Evolutionary conservation across 2,113 vertebrate genomes (phyloP).

Genomic region (Heteronetta atricapilla): DNA sequence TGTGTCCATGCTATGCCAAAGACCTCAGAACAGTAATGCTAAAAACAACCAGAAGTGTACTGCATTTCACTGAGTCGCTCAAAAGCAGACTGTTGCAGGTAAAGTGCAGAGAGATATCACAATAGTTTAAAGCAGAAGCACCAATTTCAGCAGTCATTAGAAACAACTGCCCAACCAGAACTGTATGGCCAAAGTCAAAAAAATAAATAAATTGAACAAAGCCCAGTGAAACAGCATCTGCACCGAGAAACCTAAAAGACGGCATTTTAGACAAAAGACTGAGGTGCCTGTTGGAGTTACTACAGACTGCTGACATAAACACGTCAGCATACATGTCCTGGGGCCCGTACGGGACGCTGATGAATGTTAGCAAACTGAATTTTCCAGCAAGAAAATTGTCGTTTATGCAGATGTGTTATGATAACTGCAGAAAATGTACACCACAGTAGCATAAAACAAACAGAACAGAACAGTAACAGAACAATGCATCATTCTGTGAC

Average conservation of each 20-base stretch:
- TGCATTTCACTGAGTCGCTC: not conserved
- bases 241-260: not conserved
- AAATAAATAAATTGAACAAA: not conserved
- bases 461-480: not conserved
- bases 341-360: not conserved
- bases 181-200: not conserved
- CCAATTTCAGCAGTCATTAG: not conserved
- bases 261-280: not conserved
- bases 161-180: not conserved
- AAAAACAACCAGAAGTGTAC: not conserved
- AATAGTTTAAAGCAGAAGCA: not conserved
- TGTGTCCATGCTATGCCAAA: not conserved
- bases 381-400: not conserved
- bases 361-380: not conserved
- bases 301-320: not conserved
- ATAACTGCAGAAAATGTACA: not conserved
- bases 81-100: not conserved
- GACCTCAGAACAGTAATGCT: not conserved
- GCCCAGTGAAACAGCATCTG: not conserved
- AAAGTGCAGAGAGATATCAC: not conserved
- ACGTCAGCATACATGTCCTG: too few species aligned
- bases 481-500: rapidly evolving
- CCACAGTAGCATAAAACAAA: not conserved
- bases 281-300: not conserved
- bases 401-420: not conserved